Evolutionary conservation across 30 jellyfish, hydroid and myxozoan species (phyloP), one percentile per base, ranked within the genome.

Genomic region (Haliclystus octoradiatus): DNA sequence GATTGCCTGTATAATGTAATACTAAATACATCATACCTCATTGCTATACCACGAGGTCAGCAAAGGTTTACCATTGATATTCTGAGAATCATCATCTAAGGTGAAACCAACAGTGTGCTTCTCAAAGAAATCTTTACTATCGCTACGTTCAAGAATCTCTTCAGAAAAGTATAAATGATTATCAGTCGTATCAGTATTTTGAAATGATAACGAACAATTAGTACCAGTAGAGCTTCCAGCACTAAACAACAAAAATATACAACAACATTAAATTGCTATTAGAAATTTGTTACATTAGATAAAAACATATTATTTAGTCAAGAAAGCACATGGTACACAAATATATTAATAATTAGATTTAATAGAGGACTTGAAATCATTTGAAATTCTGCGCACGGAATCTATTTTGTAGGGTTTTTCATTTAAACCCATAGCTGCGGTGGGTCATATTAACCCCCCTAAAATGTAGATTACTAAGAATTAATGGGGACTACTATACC

Each of bases 1-100:
- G n/a, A n/a, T n/a, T n/a, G n/a, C n/a, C n/a, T n/a, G n/a, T n/a
- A n/a, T n/a, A n/a, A n/a, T n/a, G n/a, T n/a, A n/a, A n/a, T n/a
- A n/a, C n/a, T n/a, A n/a, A n/a, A n/a, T n/a, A n/a, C n/a, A n/a
- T n/a, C n/a, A n/a, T 81, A 89, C 98, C 84, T 82, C 84, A 67
- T 82, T 82, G 65, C 95, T 89, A 61, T 75, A 89, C 98, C 98
- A 89, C 1, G 88, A 77, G 22, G 88, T 71, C 52, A 57, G 72
- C 0, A 57, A 63, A 29, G 69, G 26, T 68, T 29, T 47, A 26
- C 24, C 25, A 49, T 19, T 62, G 71, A 14, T 23, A 26, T 1
- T 69, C 26, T 31, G 32, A 40, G 57, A 40, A 40, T 40, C 57
- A 4, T 76, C 80, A 33, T 79, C 75, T 14, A 78, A 28, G n/a